Conservation (phyloP, 2,888 invertebrate genomes). For the Terebella lapidaria region DNA sequence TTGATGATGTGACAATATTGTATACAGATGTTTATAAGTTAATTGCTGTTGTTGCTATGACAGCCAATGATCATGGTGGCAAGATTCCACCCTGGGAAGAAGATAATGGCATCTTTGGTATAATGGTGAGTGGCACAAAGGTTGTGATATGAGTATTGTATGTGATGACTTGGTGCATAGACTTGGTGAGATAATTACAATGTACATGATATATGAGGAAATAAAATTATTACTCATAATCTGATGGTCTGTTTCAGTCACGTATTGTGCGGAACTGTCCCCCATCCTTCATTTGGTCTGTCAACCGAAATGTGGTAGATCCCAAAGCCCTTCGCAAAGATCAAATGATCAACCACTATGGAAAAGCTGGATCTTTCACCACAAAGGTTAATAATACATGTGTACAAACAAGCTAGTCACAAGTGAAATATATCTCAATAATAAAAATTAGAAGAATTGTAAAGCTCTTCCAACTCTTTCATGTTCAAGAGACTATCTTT, state of each 20-base stretch:
- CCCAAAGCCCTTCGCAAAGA: slow-evolving; percentile 64
- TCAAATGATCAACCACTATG: slow-evolving; percentile 75
- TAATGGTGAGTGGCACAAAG: slow-evolving; percentile 43
- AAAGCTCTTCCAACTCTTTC: no score
- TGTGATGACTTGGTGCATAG: no score
- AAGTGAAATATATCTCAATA: not conserved
- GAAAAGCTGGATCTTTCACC: slow-evolving; percentile 76
- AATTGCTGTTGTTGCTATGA: no score
- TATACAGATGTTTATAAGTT: not conserved
- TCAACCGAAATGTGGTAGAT: slow-evolving; percentile 67
- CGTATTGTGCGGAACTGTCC: slow-evolving; percentile 47
- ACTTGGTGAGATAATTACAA: no score
- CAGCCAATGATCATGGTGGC: slow-evolving; percentile 18
- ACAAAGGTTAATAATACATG: slow-evolving; percentile 76
- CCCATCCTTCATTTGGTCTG: slow-evolving; percentile 80
- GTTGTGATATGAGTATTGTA: no score
- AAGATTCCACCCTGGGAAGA: slow-evolving; percentile 50
- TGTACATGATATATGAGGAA: no score
- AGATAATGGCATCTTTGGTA: slow-evolving; percentile 53
- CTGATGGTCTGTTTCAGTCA: slow-evolving; percentile 30
- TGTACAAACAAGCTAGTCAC: not conserved
- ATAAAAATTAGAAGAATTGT: not conserved
- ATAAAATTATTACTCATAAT: no score
- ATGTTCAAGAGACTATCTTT: not conserved
- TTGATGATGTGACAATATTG: not conserved